Base-by-base conservation (phyloP, 2,113 vertebrate genomes). In the Procapra przewalskii region DNA sequence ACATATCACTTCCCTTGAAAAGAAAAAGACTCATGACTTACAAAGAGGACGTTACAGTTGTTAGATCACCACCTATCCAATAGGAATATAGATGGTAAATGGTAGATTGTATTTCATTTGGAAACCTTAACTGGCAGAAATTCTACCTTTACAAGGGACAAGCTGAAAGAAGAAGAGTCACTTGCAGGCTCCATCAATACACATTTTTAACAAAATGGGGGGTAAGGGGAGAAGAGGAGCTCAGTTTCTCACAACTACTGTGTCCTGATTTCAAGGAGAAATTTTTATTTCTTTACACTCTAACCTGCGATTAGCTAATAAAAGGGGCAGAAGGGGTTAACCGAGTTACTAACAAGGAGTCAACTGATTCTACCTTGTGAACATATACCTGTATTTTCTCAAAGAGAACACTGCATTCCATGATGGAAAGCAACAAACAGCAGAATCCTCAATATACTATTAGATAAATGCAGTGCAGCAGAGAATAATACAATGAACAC, bases 71-170 rank as follows among this genome's bases (percentile, higher is more conserved):
- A 86, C 64, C 62, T 83, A 45, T 21, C 80, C 57, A 77, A n/a
- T 6, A 59, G 91, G 91, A 91, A 89, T 54, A 86, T 17, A 89
- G 88, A 59, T 7, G 12, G 83, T 10, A 92, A 96, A 60, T 5
- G 36, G 54, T 29, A 94, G 95, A 91, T 45, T 77, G 31, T 27
- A 90, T 94, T 96, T 96, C 91, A 64, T 55, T 45, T 80, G 71
- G 55, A 96, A 96, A 97, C 60, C 40, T 94, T 91, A 88, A 96
- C 85, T 48, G 79, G 79, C 57, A 95, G 91, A 93, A 97, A 96
- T 79, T 96, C 90, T 96, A 86, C 88, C 91, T 96, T 92, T 48
- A 50, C 4, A 87, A 62, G 10, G 77, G n/a, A 36, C 11, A 96
- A 64, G 75, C 40, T 79, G 83, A 79, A 88, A 96, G 67, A 96